Evolutionary conservation across 2,797 vertebrate genomes (phyloP).

Genomic region (Balearica regulorum): DNA sequence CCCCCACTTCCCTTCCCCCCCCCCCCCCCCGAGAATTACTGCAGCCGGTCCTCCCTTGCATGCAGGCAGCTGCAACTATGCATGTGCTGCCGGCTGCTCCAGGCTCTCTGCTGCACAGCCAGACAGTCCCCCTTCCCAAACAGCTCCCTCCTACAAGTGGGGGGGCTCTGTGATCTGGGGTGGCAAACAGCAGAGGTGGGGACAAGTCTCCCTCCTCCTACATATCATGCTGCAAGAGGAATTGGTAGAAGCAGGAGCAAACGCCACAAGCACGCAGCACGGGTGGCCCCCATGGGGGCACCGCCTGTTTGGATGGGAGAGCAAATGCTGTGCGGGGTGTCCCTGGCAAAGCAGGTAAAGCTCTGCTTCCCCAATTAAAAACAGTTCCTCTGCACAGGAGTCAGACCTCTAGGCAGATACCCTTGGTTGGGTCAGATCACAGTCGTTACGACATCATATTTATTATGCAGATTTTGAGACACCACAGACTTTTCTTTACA

Average conservation of each 20-base stretch:
- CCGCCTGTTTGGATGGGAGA: no score
- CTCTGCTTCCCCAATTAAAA: background rate
- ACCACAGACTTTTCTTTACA: background rate
- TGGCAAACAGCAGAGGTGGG: background rate
- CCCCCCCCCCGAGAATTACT: background rate
- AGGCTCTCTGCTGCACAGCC: background rate
- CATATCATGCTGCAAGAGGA: background rate
- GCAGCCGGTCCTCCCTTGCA: background rate
- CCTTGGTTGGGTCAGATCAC: background rate
- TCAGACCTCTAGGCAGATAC: background rate
- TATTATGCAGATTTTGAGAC: background rate
- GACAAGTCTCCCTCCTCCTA: background rate
- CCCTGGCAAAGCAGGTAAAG: background rate
- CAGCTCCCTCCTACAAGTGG: background rate
- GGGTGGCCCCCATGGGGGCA: no score
- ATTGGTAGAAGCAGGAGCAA: background rate
- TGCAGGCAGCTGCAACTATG: background rate
- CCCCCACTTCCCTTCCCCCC: no score
- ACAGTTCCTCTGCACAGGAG: background rate
- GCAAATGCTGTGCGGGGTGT: background rate
- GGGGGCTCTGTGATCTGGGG: no score
- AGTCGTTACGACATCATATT: background rate
- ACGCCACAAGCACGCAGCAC: accelerated
- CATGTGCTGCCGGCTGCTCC: background rate
- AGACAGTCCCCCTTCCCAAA: background rate